Conservation (phyloP, 1,140 invertebrate genomes). For the Drosophila aff. region DNA sequence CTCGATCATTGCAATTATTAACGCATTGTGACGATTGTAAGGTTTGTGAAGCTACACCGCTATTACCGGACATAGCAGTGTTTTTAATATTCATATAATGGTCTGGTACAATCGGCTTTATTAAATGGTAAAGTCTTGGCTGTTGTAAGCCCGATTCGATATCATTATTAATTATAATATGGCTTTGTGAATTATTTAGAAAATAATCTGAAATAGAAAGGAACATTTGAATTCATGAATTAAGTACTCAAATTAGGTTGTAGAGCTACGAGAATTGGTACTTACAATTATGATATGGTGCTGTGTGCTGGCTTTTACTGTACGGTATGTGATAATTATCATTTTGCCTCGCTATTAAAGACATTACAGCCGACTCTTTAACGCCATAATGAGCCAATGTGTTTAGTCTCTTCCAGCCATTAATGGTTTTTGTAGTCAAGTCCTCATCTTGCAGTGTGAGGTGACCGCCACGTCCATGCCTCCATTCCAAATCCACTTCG, state of each 20-base stretch:
- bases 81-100: slow-evolving; percentile 85
- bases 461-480: slow-evolving; percentile 95
- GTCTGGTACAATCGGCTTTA: slow-evolving; percentile 89
- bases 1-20: slow-evolving; percentile 87
- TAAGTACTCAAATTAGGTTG: background rate
- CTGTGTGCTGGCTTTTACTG: slow-evolving; percentile 89
- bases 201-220: slow-evolving; percentile 73
- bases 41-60: slow-evolving; percentile 42
- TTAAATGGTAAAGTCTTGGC: slow-evolving; percentile 90
- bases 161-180: slow-evolving; percentile 92
- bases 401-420: slow-evolving; percentile 96
- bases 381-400: slow-evolving; percentile 97
- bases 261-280: slow-evolving; percentile 6
- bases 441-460: slow-evolving; percentile 97
- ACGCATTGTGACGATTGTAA: slow-evolving; percentile 37
- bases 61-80: slow-evolving; percentile 64
- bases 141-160: slow-evolving; percentile 88
- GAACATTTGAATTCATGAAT: background rate
- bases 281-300: slow-evolving; percentile 91
- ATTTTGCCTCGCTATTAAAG: slow-evolving; percentile 94
- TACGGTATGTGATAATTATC: slow-evolving; percentile 92
- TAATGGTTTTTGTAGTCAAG: slow-evolving; percentile 94
- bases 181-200: slow-evolving; percentile 88
- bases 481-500: slow-evolving; percentile 97
- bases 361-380: slow-evolving; percentile 97